Base-by-base conservation (phyloP, 2,888 invertebrate species). In the Calameuta idolon region DNA sequence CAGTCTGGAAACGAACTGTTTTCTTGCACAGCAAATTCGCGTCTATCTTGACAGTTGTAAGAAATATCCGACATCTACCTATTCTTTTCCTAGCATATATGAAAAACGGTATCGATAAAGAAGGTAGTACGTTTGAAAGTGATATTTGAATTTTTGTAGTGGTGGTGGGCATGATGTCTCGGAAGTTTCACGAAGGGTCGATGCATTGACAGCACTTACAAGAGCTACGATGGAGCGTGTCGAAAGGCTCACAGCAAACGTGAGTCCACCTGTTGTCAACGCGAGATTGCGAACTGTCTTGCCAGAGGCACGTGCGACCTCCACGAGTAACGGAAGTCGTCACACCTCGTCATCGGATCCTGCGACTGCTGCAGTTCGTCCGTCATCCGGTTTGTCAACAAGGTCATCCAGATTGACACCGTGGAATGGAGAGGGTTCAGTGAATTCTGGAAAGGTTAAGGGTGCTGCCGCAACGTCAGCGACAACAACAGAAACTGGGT, bases 151-250 rank as follows among this genome's bases (percentile, higher is more conserved):
- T 74, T 79, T 37, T 80, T 78, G 77, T 73, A 84, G 80, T 73
- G 81, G 81, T 69, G 81, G 80, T 69, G 83, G 79, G 37, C 81
- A 83, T 35, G 86, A 87, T 37, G 87, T 85, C 79, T 88, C 87
- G n/a, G 91, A 89, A 83, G 90, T 93, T 69, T 91, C 92, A 15
- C 94, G 94, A 85, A 93, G 94, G 89, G 94, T 95, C 92, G 94
- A 95, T 85, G 94, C 93, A 87, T 92, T 95, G 89, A 93, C 94
- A 81, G 94, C 94, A 68, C 92, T 94, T 86, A 95, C 95, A 76
- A 94, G 94, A 90, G 94, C 94, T 87, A 94, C 95, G 74, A 93
- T 95, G 92, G 94, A 94, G 90, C 94, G 94, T 88, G 94, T 95
- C 87, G 94, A 95, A 90, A 93, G 93, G 92, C 93, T 95, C 88